A percentile compares a stretch with the other conserved stretches of the same genome.
phyloP scores from a whole-genome alignment of 2,113 vertebrate genomes.

The Takifugu bimaculatus region DNA sequence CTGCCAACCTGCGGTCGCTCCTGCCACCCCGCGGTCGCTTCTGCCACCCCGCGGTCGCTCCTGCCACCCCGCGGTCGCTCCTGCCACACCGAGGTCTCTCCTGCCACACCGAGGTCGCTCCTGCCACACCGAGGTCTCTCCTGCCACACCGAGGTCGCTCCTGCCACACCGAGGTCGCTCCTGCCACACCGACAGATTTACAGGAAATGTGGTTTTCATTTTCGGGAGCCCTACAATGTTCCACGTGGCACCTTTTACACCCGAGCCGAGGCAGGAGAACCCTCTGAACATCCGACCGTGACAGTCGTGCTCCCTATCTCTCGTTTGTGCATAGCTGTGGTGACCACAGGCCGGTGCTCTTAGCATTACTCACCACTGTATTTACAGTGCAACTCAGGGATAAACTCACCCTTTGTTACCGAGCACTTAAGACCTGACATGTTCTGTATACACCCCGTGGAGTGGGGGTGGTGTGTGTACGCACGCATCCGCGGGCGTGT shows the following conservation, averaged over 20 bases:
- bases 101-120: no score
- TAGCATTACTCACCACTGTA: slow-evolving; percentile 51
- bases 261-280: not conserved
- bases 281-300: not conserved
- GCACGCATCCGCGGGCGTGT: slow-evolving; percentile 20
- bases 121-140: no score
- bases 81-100: no score
- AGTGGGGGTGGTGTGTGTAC: slow-evolving; percentile 18
- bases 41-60: no score
- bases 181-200: not conserved
- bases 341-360: slow-evolving; percentile 31
- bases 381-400: slow-evolving; percentile 50
- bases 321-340: slow-evolving; percentile 13
- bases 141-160: no score
- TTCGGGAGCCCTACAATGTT: slow-evolving; percentile 3
- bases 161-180: no score
- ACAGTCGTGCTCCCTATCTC: slow-evolving; percentile 9
- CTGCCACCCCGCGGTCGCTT: no score
- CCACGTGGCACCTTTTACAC: slow-evolving; percentile 11
- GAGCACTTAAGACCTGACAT: slow-evolving; percentile 56
- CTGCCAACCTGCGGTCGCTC: no score
- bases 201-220: slow-evolving; percentile 17
- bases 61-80: no score
- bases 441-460: slow-evolving; percentile 39
- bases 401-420: slow-evolving; percentile 63